Percentiles rank a stretch among this genome's conserved stretches.
These are phyloP conservation scores for Cygnus olor DNA, from an alignment of 2,797 vertebrate species.

Conservation along the genomic window DNA sequence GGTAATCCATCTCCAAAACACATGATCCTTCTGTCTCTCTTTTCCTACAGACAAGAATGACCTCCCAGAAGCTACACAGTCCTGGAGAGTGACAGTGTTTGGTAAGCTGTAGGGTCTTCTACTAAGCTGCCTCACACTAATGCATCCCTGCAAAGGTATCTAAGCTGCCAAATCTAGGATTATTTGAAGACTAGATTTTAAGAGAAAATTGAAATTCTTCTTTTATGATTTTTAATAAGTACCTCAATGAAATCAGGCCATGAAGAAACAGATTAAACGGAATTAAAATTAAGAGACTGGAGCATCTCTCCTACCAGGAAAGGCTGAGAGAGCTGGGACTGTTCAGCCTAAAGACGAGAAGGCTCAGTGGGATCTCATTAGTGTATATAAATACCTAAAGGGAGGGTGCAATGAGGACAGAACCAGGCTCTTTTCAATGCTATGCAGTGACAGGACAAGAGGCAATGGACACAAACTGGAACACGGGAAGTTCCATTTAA, in stretches of 20 bases:
- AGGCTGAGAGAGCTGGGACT: not conserved
- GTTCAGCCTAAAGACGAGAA: not conserved
- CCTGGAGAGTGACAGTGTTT: rapidly evolving
- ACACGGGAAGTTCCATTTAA: not conserved
- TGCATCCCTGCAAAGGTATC: not conserved
- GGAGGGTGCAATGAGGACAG: not conserved
- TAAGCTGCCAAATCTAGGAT: not conserved
- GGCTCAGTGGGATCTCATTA: not conserved
- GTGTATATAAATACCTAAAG: not conserved
- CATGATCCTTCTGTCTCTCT: not conserved
- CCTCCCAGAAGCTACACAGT: not conserved
- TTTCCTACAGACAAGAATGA: not conserved
- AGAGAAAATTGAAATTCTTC: not conserved
- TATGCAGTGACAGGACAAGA: not conserved
- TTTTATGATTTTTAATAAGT: not conserved
- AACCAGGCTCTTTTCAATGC: not conserved
- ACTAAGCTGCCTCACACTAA: not conserved
- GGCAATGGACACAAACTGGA: not conserved
- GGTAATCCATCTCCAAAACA: not conserved
- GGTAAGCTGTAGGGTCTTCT: not conserved
- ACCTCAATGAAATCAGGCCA: not conserved
- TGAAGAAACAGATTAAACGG: not conserved
- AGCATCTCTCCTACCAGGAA: not conserved
- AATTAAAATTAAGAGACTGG: not conserved
- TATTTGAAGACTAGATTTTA: not conserved